phyloP scores from a whole-genome alignment of 1,140 invertebrate species.

The Lasaia peninsularis region DNA sequence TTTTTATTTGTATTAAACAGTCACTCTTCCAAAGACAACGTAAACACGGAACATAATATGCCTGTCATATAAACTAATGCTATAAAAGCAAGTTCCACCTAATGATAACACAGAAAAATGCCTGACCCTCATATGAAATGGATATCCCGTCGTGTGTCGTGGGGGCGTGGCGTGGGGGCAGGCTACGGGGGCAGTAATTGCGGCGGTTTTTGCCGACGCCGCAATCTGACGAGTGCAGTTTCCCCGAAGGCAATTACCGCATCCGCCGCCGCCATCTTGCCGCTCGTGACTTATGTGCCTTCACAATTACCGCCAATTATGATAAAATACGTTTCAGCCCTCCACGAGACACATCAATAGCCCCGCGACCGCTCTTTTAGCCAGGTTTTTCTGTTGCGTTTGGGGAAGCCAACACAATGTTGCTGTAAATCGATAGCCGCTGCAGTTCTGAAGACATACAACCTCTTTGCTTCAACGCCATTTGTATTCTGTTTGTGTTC shows the following conservation, averaged over 20 bases:
- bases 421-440: too few species aligned
- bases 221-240: slow-evolving; percentile 39
- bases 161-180: slow-evolving; percentile 22
- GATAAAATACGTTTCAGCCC: slow-evolving; percentile 24
- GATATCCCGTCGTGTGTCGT: slow-evolving; percentile 21
- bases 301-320: slow-evolving; percentile 50
- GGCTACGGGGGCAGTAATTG: slow-evolving; percentile 38
- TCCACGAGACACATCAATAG: slow-evolving; percentile 14
- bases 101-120: slow-evolving; percentile 20
- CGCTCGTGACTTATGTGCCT: slow-evolving; percentile 37
- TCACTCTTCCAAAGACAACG: background rate
- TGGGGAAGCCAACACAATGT: too few species aligned
- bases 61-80: background rate
- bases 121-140: slow-evolving; percentile 24
- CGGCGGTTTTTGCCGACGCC: slow-evolving; percentile 39
- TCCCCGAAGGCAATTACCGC: slow-evolving; percentile 67
- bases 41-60: background rate
- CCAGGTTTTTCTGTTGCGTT: background rate
- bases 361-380: background rate
- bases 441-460: too few species aligned
- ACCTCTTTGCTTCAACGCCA: too few species aligned
- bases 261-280: slow-evolving; percentile 65
- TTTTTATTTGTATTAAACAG: background rate
- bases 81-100: slow-evolving; percentile 8
- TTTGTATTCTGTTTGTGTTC: too few species aligned